Conservation (phyloP, 2,797 vertebrate species). For the Bovichtus diacanthus region DNA sequence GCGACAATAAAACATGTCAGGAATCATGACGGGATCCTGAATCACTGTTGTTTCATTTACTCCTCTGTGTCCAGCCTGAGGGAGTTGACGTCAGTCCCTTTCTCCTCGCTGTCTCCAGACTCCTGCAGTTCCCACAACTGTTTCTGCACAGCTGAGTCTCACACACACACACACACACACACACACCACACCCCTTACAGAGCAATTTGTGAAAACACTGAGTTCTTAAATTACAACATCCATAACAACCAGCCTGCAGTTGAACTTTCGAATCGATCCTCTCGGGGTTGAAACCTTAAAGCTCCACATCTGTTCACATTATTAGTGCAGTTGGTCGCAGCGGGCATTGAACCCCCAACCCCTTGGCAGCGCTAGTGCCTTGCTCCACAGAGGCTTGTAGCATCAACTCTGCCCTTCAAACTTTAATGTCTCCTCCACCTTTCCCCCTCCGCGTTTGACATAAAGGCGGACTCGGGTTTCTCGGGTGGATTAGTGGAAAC, state of each 20-base stretch:
- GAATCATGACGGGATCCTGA: slow-evolving; percentile 11
- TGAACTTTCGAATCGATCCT: slow-evolving; percentile 32
- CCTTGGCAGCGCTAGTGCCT: slow-evolving; percentile 9
- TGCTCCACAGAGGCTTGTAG: slow-evolving; percentile 5
- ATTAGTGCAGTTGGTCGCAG: slow-evolving; percentile 24
- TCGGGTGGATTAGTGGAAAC: slow-evolving; percentile 7
- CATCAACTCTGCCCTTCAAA: background rate
- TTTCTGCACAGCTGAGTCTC: slow-evolving; percentile 47
- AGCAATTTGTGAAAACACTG: slow-evolving; percentile 38
- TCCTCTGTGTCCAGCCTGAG: slow-evolving; percentile 16
- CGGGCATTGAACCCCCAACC: slow-evolving; percentile 14
- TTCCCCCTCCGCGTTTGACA: background rate
- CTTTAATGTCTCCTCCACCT: background rate
- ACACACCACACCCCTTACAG: slow-evolving; percentile 32
- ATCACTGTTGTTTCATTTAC: slow-evolving; percentile 14
- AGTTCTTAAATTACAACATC: slow-evolving; percentile 43
- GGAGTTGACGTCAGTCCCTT: slow-evolving; percentile 43
- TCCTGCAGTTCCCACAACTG: slow-evolving; percentile 42
- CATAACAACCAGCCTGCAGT: slow-evolving; percentile 36
- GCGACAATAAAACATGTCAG: slow-evolving; percentile 5
- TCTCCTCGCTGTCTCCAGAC: slow-evolving; percentile 34
- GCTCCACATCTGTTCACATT: slow-evolving; percentile 35
- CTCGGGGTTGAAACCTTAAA: slow-evolving; percentile 15
- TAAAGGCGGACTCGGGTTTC: slow-evolving; percentile 22
- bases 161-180: slow-evolving; percentile 36